Evolutionary conservation across 2,888 invertebrate species (phyloP), one percentile per base, ranked within the genome.

Genomic region (Cerceris rybyensis): DNA sequence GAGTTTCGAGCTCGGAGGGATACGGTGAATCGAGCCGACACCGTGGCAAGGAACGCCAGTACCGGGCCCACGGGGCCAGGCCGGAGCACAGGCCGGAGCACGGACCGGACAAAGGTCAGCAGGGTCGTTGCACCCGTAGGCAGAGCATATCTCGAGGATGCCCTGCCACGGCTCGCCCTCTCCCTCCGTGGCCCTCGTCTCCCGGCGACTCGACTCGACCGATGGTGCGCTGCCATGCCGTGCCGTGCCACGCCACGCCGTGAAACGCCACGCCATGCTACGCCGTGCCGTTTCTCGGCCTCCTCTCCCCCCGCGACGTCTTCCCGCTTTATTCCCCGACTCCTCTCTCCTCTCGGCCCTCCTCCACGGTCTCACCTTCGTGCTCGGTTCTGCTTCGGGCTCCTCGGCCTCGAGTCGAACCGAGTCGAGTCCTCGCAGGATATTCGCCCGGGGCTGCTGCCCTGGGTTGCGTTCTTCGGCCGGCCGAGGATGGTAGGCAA

Each of bases 71-170:
- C 87, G 77, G 84, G 84, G 87, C 86, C 89, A 84, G 84, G 87
- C 81, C 88, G 85, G 88, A 88, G 87, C 87, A 86, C 86, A 88
- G 88, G 86, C 88, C 90, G 87, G 90, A 90, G 90, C 89, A 89
- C 88, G 86, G 90, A 85, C 88, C 90, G 91, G 90, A 89, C 91
- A 91, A 91, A 91, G 91, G 91, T 91, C 91, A 91, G 87, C 78
- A 70, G 90, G 91, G 91, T 91, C 91, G 90, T 91, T 91, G 91
- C 91, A 91, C 91, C 91, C 91, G 91, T 90, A 90, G 91, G 89
- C 89, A 89, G 91, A 90, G 90, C 91, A 91, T 90, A 88, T 90
- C 87, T 87, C 88, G 82, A 85, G 84, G 86, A 81, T 87, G 84
- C 87, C 82, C 84, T 87, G 84, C 83, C 86, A 76, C 70, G 57